phyloP scores from a whole-genome alignment of 2,888 invertebrate species.

The Calliphora vomitoria region DNA sequence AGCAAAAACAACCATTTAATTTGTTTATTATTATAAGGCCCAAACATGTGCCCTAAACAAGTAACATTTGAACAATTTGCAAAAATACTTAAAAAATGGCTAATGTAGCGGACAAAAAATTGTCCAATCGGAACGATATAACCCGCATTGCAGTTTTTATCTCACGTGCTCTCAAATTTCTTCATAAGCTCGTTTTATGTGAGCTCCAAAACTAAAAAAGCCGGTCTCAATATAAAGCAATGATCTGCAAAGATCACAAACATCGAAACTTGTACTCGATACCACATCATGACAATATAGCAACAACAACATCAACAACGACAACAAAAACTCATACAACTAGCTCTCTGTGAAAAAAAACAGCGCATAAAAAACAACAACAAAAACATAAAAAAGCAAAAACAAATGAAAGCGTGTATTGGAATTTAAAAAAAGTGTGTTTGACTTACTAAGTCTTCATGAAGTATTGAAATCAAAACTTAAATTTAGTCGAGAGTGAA shows the following conservation, averaged over 20 bases:
- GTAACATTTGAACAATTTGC: neutral
- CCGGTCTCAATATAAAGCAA: slow-evolving; percentile 67
- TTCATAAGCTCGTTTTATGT: neutral
- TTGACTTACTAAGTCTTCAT: slow-evolving; percentile 70
- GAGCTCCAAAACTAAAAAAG: slow-evolving; percentile 58
- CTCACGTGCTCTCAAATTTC: slow-evolving; percentile 24
- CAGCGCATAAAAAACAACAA: slow-evolving; percentile 2
- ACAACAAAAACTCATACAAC: slow-evolving; percentile 16
- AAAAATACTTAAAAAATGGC: neutral
- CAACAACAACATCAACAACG: slow-evolving; percentile 23
- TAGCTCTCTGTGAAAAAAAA: slow-evolving; percentile 42
- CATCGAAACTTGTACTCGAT: slow-evolving; percentile 52
- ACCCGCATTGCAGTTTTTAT: slow-evolving; percentile 14
- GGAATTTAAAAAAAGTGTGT: slow-evolving; percentile 58
- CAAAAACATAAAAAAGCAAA: slow-evolving; percentile 47
- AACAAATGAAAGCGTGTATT: slow-evolving; percentile 58
- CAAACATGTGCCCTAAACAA: no score
- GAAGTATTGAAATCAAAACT: slow-evolving; percentile 70
- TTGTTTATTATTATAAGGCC: no score
- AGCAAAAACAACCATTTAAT: no score
- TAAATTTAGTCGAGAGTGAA: slow-evolving; percentile 70
- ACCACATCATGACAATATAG: slow-evolving; percentile 38
- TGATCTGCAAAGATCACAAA: slow-evolving; percentile 63
- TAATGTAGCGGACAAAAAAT: slow-evolving; percentile 5
- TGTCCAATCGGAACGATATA: neutral